Percentiles rank a stretch among this genome's conserved stretches.
Conservation (phyloP, 2,113 vertebrate genomes). For the Alexandromys fortis region DNA sequence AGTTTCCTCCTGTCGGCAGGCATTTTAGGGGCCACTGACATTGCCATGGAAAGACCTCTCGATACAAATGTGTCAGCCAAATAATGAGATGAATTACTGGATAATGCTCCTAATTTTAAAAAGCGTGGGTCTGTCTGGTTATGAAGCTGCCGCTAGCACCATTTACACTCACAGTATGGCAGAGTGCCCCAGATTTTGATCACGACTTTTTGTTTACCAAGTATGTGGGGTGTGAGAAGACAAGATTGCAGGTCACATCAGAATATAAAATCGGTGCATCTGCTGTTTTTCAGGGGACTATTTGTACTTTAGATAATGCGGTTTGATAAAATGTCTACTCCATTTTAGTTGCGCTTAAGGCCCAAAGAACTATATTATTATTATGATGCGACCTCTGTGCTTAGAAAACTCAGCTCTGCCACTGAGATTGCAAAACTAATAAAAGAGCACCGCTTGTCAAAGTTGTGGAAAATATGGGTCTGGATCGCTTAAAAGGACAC, state of each 20-base stretch:
- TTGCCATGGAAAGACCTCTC: background rate
- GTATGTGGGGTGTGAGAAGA: background rate
- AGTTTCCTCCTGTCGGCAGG: background rate
- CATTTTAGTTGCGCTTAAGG: background rate
- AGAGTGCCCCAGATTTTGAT: background rate
- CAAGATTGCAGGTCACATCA: background rate
- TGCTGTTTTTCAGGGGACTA: constrained; percentile 12
- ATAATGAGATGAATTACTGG: background rate
- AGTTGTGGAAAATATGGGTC: constrained; percentile 19
- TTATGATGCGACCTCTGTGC: background rate
- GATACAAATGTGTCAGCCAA: background rate
- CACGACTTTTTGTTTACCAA: background rate
- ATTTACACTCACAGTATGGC: background rate
- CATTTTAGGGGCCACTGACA: background rate
- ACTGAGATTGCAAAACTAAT: constrained; percentile 53
- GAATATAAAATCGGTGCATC: background rate
- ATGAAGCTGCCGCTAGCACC: background rate
- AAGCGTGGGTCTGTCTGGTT: background rate
- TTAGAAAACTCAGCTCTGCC: constrained; percentile 24
- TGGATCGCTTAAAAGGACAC: constrained; percentile 11
- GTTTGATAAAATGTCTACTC: background rate
- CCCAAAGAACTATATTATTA: constrained; percentile 17
- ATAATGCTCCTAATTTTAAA: constrained; percentile 22
- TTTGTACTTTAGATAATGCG: background rate
- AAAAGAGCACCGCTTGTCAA: constrained; percentile 56